Evolutionary conservation across 2,113 vertebrate genomes (phyloP).

Genomic region (Toxotes chatareus): DNA sequence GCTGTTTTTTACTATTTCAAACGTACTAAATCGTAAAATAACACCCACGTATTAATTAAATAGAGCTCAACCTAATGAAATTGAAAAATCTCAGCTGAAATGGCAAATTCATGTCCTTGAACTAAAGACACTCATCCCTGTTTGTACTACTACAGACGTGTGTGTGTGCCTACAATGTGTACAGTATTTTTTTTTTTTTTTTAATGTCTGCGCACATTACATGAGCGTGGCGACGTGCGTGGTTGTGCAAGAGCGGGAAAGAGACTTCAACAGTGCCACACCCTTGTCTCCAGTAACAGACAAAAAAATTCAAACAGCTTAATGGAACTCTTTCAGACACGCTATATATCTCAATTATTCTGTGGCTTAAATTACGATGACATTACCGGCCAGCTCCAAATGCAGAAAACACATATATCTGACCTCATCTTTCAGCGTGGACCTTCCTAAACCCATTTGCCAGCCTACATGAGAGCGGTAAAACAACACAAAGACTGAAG

Average conservation of each 20-base stretch:
- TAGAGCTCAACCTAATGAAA: conserved; percentile 56
- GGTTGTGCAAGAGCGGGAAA: conserved; percentile 72
- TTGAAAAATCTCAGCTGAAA: conserved; percentile 66
- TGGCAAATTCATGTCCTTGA: conserved; percentile 67
- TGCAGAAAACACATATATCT: conserved; percentile 77
- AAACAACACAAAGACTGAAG: conserved; percentile 90
- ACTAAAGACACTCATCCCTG: conserved; percentile 41
- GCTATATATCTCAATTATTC: conserved; percentile 95
- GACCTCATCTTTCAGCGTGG: conserved; percentile 78
- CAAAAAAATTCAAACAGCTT: conserved; percentile 77
- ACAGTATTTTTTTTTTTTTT: not conserved
- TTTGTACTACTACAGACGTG: conserved; percentile 9
- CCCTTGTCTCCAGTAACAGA: conserved; percentile 90
- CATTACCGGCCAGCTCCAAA: conserved; percentile 89
- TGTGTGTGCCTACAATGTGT: not conserved
- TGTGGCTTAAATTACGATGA: conserved; percentile 95
- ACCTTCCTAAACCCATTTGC: conserved; percentile 87
- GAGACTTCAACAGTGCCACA: conserved; percentile 84
- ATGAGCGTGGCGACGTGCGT: conserved; percentile 34
- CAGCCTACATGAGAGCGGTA: conserved; percentile 92
- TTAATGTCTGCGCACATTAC: conserved; percentile 43
- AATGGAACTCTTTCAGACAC: conserved; percentile 92
- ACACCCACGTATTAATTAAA: conserved; percentile 60
- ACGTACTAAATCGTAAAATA: conserved; percentile 66
- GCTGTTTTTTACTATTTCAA: conserved; percentile 60